These are phyloP conservation scores for Myripristis murdjan DNA, from an alignment of 2,797 vertebrate species.

Conservation along the genomic window DNA sequence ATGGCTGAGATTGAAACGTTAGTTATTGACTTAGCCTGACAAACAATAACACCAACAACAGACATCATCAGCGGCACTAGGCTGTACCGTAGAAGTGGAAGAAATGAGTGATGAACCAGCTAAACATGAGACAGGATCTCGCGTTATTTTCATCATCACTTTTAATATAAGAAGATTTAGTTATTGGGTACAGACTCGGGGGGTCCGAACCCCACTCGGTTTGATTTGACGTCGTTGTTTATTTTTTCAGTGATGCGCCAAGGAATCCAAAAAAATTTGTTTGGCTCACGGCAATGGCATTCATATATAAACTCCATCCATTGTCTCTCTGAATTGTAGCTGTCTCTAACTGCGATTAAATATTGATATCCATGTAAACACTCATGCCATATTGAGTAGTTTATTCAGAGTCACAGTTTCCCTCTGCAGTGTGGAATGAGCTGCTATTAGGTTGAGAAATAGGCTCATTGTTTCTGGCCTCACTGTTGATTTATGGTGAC, in stretches of 20 bases:
- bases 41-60: conserved; percentile 76
- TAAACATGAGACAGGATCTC: conserved; percentile 37
- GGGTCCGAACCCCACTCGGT: conserved; percentile 51
- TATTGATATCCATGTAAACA: conserved; percentile 83
- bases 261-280: conserved; percentile 63
- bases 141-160: conserved; percentile 49
- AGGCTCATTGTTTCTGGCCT: conserved; percentile 71
- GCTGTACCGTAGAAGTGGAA: conserved; percentile 44
- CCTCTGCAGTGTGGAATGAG: conserved; percentile 52
- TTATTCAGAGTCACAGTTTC: conserved; percentile 74
- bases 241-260: conserved; percentile 70
- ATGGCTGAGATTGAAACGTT: conserved; percentile 77
- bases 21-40: conserved; percentile 78
- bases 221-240: conserved; percentile 68
- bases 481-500: conserved; percentile 89
- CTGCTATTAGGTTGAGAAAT: conserved; percentile 74
- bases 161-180: conserved; percentile 54
- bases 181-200: conserved; percentile 40
- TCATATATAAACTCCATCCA: conserved; percentile 64
- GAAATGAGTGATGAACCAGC: conserved; percentile 58
- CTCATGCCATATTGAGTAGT: conserved; percentile 71
- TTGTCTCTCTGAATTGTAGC: conserved; percentile 69
- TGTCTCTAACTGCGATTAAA: conserved; percentile 82
- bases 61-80: conserved; percentile 43
- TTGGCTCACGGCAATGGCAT: conserved; percentile 50